Base-by-base conservation (phyloP, 2,113 vertebrate genomes). In the Dolichallabes microphthalmus region DNA sequence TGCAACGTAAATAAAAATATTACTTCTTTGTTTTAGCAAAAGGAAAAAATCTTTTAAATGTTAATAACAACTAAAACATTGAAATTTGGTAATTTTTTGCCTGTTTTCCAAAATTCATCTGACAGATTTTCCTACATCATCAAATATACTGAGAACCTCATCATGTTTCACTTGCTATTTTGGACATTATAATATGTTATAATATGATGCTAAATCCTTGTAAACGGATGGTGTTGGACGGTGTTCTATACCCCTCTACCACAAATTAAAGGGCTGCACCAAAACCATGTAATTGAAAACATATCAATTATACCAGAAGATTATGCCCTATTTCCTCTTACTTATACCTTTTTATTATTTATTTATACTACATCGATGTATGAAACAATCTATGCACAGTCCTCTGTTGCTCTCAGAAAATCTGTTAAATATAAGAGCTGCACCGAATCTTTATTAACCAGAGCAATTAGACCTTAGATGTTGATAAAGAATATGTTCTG, bases 271-370 rank as follows among this genome's bases (percentile, higher is more conserved):
- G 20, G 63, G 73, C 30, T 78, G 84, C 60, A 83, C 50, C 64
- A 52, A 85, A 53, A n/a, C 13, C 6, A 53, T 3, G 27, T 55
- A 77, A 76, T 22, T 78, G 8, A 75, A 77, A 61, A 53, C 61
- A 61, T 30, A 50, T 68, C 39, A 53, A 61, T 45, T 35, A 79
- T 80, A 83, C 80, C 32, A 63, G 61, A 52, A 75, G 6, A 58
- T 53, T 60, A 82, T 81, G 66, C 25, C 75, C 74, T 27, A 80
- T 84, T 86, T 84, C 77, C 77, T 86, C 79, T 79, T 64, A 27
- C 25, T 64, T 81, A 61, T 78, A 63, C 14, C 50, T 55, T 45
- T 60, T 25, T 80, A 45, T 83, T 64, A 66, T 75, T 30, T 81
- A 30, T 61, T 61, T 53, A 45, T 61, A 27, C 55, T 61, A 27